These are phyloP conservation scores for Mallateleia sp. DNA, from an alignment of 2,888 invertebrate species.

Conservation along the genomic window DNA sequence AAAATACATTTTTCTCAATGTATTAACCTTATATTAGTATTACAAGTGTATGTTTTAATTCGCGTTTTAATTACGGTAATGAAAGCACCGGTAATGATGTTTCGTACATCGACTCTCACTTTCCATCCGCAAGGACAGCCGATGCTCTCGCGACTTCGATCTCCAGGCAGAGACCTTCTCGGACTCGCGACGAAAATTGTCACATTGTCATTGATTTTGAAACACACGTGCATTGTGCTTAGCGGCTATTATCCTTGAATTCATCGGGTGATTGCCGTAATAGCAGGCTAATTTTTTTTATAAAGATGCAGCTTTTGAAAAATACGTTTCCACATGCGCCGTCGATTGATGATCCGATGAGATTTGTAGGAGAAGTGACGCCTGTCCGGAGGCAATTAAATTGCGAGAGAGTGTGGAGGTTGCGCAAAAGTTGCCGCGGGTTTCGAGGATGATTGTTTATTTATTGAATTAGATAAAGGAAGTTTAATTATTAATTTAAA, in stretches of 20 bases:
- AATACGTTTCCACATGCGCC: background rate
- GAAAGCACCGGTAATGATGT: slow-evolving; percentile 69
- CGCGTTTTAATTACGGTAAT: slow-evolving; percentile 75
- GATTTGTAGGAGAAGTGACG: slow-evolving; percentile 21
- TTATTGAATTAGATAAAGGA: background rate
- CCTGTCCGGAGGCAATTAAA: slow-evolving; percentile 33
- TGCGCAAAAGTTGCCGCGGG: slow-evolving; percentile 31
- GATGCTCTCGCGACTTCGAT: slow-evolving; percentile 38
- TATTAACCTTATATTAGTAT: no score
- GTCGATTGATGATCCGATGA: slow-evolving; percentile 12
- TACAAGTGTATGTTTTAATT: no score
- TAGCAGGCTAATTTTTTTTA: slow-evolving; percentile 45
- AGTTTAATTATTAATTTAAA: background rate
- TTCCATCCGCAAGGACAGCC: slow-evolving; percentile 72
- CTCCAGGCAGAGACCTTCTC: slow-evolving; percentile 45
- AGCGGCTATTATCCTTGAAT: slow-evolving; percentile 32
- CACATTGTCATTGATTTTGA: slow-evolving; percentile 67
- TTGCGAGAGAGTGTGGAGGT: slow-evolving; percentile 17
- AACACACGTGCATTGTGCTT: background rate
- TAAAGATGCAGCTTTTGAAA: no score
- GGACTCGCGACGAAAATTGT: slow-evolving; percentile 56
- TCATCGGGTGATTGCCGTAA: slow-evolving; percentile 28
- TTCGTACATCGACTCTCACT: slow-evolving; percentile 65
- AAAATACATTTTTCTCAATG: no score
- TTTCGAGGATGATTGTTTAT: background rate